phyloP scores from a whole-genome alignment of 1,140 invertebrate species.

The Carposina sasakii region DNA sequence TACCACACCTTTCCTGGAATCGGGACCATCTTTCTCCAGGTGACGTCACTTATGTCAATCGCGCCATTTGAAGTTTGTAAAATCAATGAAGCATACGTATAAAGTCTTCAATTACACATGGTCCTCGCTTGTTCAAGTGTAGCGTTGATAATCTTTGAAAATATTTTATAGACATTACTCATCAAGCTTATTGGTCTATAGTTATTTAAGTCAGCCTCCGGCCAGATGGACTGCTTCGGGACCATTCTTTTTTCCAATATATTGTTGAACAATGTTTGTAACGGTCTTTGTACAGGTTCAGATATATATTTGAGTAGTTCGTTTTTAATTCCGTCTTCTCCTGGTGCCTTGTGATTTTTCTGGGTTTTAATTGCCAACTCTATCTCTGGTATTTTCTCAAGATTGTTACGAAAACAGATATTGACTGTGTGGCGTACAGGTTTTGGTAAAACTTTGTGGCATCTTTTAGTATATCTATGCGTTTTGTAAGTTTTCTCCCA shows the following conservation, averaged over 20 bases:
- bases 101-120: not conserved
- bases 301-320: not conserved
- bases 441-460: not conserved
- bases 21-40: not conserved
- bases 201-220: too few relatives aligned
- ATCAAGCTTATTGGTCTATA: not conserved
- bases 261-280: not conserved
- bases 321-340: not conserved
- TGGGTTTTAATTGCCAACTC: not conserved
- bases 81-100: not conserved
- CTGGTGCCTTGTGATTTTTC: not conserved
- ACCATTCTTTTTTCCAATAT: not conserved
- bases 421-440: not conserved
- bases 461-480: not conserved
- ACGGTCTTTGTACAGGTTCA: not conserved
- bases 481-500: not conserved
- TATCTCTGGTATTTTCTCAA: not conserved
- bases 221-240: not conserved
- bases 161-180: not conserved
- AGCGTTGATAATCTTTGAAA: not conserved
- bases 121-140: not conserved
- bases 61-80: not conserved
- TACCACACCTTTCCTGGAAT: not conserved
- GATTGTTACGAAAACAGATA: not conserved
- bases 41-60: not conserved